Evolutionary conservation across 2,888 invertebrate genomes (phyloP).

Genomic region (Idaea straminata): DNA sequence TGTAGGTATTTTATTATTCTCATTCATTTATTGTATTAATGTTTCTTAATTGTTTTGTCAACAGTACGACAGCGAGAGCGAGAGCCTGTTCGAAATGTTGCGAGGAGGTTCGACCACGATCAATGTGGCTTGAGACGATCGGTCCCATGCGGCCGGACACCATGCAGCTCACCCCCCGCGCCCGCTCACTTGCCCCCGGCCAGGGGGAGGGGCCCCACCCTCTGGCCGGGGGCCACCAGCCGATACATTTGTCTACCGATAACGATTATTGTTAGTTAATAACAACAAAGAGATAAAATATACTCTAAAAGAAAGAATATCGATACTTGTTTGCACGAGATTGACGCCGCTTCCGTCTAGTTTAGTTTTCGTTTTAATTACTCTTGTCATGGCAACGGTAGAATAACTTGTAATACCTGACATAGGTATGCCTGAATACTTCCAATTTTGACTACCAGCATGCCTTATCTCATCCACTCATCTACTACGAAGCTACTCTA

Average conservation of each 20-base stretch:
- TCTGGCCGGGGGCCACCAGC: slow-evolving; percentile 25
- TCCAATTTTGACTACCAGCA: too few species aligned
- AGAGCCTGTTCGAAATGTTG: slow-evolving; percentile 52
- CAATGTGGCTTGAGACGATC: slow-evolving; percentile 50
- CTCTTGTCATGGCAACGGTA: too few species aligned
- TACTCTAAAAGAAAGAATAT: too few species aligned
- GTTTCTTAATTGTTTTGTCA: slow-evolving; percentile 15
- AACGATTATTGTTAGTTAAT: slow-evolving; percentile 17
- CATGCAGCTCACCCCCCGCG: slow-evolving; percentile 9
- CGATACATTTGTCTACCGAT: background rate
- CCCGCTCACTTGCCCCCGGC: slow-evolving; percentile 9
- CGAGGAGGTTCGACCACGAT: slow-evolving; percentile 36
- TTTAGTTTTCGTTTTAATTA: too few species aligned
- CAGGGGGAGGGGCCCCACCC: background rate
- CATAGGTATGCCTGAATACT: too few species aligned
- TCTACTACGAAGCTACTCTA: too few species aligned
- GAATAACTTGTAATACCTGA: too few species aligned
- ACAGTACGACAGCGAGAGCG: slow-evolving; percentile 53
- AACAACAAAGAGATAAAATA: background rate
- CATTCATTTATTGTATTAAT: too few species aligned
- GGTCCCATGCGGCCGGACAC: slow-evolving; percentile 10
- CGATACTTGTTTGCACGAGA: too few species aligned
- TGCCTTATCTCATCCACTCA: too few species aligned
- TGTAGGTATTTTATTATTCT: too few species aligned
- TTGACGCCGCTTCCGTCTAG: too few species aligned